Percentiles rank a stretch among this genome's conserved stretches.
Evolutionary conservation across 1,140 invertebrate species (phyloP).

Genomic region (fruit fly (Drosophila melanogaster)): Release_6_plus_ISO1_MT NT_033777.3:12993001-12993500

Average conservation of each 20-base stretch:
- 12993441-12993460: constrained; percentile 57
- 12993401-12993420: neutral
- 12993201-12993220: constrained; percentile 5
- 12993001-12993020: constrained; percentile 1
- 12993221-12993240: constrained; percentile 11
- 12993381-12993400: neutral
- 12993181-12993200: constrained; percentile 25
- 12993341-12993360: too few relatives aligned
- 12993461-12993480: constrained; percentile 68
- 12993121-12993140: constrained; percentile 15
- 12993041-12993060: constrained; percentile 85
- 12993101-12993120: constrained; percentile 26
- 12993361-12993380: too few relatives aligned
- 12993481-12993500: constrained; percentile 61
- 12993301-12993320: neutral
- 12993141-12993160: constrained; percentile 34
- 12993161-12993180: constrained; percentile 20
- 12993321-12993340: too few relatives aligned
- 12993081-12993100: constrained; percentile 20
- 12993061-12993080: constrained; percentile 77
- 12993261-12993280: constrained; percentile 39
- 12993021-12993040: constrained; percentile 81
- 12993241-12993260: neutral
- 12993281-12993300: constrained; percentile 17
- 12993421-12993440: constrained; percentile 34